These are phyloP conservation scores for Luehdorfia chinensis DNA, from an alignment of 1,140 invertebrate species.

Conservation along the genomic window DNA sequence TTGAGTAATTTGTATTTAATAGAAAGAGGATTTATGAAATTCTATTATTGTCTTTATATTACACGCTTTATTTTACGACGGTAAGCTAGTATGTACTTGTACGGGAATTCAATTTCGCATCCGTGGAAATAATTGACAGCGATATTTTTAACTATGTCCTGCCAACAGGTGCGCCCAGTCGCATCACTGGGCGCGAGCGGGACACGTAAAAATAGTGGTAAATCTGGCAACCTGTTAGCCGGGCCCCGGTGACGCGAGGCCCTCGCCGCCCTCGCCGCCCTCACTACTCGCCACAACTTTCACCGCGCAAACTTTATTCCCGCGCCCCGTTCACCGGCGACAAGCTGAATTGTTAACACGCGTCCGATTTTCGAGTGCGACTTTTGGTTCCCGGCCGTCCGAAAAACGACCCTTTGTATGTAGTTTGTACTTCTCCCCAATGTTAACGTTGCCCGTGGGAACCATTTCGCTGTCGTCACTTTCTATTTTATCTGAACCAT, in stretches of 20 bases:
- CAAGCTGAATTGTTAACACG: slow-evolving; percentile 44
- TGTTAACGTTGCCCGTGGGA: no score
- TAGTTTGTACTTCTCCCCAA: no score
- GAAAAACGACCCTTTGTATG: slow-evolving; percentile 6
- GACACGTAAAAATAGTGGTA: slow-evolving; percentile 68
- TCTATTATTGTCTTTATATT: no score
- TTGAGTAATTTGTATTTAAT: no score
- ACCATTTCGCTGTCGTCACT: no score
- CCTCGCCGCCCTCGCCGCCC: slow-evolving; percentile 17
- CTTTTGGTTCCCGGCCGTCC: slow-evolving; percentile 19
- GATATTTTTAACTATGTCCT: slow-evolving; percentile 1
- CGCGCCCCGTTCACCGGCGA: slow-evolving; percentile 22
- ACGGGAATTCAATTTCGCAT: no score
- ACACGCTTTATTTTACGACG: no score
- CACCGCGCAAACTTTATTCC: slow-evolving; percentile 31
- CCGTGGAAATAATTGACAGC: no score
- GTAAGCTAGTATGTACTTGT: no score
- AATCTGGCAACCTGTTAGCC: slow-evolving; percentile 69
- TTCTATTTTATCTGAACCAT: no score
- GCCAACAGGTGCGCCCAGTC: slow-evolving; percentile 55
- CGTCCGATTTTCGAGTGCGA: slow-evolving; percentile 23
- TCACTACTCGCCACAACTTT: slow-evolving; percentile 34
- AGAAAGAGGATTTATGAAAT: no score
- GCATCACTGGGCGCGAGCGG: slow-evolving; percentile 50
- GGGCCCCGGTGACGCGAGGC: slow-evolving; percentile 24